Percentiles rank a stretch among this genome's conserved stretches.
Evolutionary conservation across 2,797 vertebrate species (phyloP).

Genomic region (Peromyscus aztecus): DNA sequence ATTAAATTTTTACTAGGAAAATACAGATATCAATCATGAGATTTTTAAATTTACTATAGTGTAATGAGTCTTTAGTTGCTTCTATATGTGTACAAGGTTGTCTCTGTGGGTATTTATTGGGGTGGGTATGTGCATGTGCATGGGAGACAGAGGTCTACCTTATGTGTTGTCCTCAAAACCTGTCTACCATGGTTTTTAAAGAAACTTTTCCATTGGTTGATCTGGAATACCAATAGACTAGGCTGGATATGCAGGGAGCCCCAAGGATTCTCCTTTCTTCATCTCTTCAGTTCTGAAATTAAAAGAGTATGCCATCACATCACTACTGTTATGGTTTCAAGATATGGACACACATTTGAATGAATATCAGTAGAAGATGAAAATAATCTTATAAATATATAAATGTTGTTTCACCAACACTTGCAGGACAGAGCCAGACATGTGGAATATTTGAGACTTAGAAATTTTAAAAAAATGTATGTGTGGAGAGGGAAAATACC

Average conservation of each 20-base stretch:
- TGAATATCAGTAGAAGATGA: background rate
- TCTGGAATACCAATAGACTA: background rate
- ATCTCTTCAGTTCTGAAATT: background rate
- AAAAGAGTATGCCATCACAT: background rate
- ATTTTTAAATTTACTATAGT: background rate
- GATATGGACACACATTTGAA: background rate
- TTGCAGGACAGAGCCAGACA: background rate
- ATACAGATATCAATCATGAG: background rate
- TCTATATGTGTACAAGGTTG: background rate
- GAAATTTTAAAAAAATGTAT: background rate
- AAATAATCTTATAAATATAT: background rate
- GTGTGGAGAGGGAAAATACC: background rate
- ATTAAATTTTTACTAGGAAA: constrained; percentile 7
- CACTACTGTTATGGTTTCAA: background rate
- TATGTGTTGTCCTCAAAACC: background rate
- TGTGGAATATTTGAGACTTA: background rate
- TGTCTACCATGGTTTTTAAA: background rate
- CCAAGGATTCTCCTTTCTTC: background rate
- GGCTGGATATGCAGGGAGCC: accelerated
- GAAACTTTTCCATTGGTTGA: background rate
- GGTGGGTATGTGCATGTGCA: background rate
- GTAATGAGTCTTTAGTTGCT: background rate
- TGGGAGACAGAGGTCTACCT: background rate
- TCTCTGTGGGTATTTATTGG: background rate
- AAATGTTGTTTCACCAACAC: background rate